A percentile compares a stretch with the other conserved stretches of the same genome.
These are phyloP conservation scores for Anadara kagoshimensis DNA, from an alignment of 1,140 invertebrate species.

Conservation along the genomic window DNA sequence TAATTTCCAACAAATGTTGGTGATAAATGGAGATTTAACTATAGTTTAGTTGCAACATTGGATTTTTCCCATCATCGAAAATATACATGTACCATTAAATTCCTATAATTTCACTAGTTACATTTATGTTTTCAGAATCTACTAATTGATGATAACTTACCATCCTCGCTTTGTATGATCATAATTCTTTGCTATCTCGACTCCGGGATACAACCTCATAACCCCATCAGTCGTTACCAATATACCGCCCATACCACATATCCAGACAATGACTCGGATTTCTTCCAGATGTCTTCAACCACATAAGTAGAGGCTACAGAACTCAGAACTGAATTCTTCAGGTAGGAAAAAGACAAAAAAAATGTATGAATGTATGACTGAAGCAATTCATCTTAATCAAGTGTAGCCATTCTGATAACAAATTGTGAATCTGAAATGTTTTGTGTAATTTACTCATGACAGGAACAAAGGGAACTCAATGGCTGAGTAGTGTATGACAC, in stretches of 20 bases:
- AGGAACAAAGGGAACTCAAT: too few species aligned
- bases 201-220: conserved; percentile 20
- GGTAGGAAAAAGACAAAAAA: neutral
- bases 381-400: too few species aligned
- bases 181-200: conserved; percentile 14
- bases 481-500: too few species aligned
- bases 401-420: too few species aligned
- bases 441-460: too few species aligned
- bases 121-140: neutral
- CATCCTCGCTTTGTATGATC: conserved; percentile 19
- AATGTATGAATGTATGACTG: neutral
- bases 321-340: neutral
- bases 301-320: conserved; percentile 8
- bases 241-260: conserved; percentile 27
- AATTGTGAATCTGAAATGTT: too few species aligned
- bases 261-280: neutral
- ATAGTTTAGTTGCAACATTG: neutral
- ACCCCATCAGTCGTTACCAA: conserved; percentile 25
- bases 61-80: neutral
- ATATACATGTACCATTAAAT: neutral
- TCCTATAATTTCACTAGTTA: neutral
- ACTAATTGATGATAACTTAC: conserved; percentile 3
- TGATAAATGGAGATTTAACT: too few species aligned
- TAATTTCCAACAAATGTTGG: too few species aligned
- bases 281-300: conserved; percentile 24